These are phyloP conservation scores for Holacanthella duospinosa DNA, from an alignment of 2,888 invertebrate species.

Conservation along the genomic window DNA sequence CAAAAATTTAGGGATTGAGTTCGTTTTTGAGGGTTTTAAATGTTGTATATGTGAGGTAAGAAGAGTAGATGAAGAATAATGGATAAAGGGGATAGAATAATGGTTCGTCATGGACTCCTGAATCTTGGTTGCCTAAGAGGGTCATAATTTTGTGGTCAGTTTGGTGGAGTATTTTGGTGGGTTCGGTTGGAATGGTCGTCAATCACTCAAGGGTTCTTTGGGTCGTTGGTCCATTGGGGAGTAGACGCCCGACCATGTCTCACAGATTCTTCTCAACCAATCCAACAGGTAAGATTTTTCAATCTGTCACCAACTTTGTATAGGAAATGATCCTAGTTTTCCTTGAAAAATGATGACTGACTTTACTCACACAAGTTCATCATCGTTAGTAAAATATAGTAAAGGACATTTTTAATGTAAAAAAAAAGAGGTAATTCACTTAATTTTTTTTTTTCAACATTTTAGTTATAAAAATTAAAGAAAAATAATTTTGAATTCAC, in stretches of 20 bases:
- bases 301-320: no score
- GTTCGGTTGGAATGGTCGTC: background rate
- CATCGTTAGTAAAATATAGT: no score
- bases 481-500: no score
- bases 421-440: no score
- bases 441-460: no score
- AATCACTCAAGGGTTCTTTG: background rate
- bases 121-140: background rate
- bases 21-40: background rate
- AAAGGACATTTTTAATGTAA: no score
- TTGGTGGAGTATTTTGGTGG: background rate
- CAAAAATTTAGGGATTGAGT: background rate
- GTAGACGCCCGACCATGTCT: background rate
- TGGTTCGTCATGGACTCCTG: background rate
- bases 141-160: conserved; percentile 2
- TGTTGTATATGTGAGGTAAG: background rate
- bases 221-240: background rate
- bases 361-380: no score
- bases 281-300: background rate
- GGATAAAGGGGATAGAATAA: no score
- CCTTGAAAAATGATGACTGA: no score
- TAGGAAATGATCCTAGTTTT: no score
- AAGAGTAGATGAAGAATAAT: background rate
- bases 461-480: no score
- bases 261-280: background rate